Base-by-base conservation (phyloP, 2,797 vertebrate species). In the Oophaga sylvatica region DNA sequence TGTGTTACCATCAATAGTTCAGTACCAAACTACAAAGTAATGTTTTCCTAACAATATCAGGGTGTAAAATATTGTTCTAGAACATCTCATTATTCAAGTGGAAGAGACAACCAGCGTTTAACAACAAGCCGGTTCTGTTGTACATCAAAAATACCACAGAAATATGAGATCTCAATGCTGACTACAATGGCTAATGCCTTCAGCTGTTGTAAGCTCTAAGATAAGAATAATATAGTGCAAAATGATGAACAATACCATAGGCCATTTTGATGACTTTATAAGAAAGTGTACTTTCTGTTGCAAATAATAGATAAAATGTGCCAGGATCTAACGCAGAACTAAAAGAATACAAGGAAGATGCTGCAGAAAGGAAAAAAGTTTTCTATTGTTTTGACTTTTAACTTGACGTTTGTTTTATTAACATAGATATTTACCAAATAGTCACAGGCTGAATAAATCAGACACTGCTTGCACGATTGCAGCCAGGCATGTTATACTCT, bases 21-120 rank as follows among this genome's bases (percentile, higher is more conserved):
- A 95, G 94, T 94, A 92, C 92, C 95, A 93, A 93, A 94, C 94
- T 92, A 93, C 93, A 95, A 95, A 96, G 93, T 92, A 95, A 95
- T 93, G 93, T 94, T 95, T 96, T 93, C 95, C 95, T 96, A 98
- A 98, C 98, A 96, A 95, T 94, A 97, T 97, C 95, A 95, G 94
- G 96, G 95, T 96, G 95, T 97, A 98, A 97, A 96, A 97, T 97
- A 97, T 96, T 97, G 96, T 97, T 96, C 95, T 95, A 92, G 93
- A 96, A 94, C 94, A 95, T 94, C 96, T 96, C 96, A 97, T 99
- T 97, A 97, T 96, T 99, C 96, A 96, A 94, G 93, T 90, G 94
- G 92, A 91, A 92, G 91, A 94, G 94, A 97, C 94, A 95, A 94
- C 95, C 93, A 93, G 94, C 96, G 95, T 95, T 97, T 96, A 97